phyloP scores from a whole-genome alignment of 2,797 vertebrate species.

The Apodemus agrarius region DNA sequence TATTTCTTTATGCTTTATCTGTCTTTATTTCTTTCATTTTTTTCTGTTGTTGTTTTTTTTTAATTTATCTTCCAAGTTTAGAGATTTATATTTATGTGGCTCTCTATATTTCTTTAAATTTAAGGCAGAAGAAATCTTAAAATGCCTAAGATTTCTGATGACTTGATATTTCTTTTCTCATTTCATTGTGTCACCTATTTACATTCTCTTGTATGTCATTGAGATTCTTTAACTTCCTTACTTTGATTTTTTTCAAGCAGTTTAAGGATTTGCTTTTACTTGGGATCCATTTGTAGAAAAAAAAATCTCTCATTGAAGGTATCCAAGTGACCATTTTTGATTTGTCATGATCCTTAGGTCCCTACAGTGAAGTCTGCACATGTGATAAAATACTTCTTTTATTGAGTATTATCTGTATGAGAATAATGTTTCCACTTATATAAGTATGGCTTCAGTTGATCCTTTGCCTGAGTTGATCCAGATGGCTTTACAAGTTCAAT shows the following conservation, averaged over 20 bases:
- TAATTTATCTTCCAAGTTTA: neutral
- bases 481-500: neutral
- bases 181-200: neutral
- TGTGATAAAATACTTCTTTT: neutral
- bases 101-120: neutral
- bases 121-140: neutral
- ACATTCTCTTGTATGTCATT: neutral
- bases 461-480: neutral
- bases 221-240: neutral
- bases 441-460: neutral
- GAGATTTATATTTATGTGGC: neutral
- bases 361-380: neutral
- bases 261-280: neutral
- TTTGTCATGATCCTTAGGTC: neutral
- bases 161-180: neutral
- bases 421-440: neutral
- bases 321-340: neutral
- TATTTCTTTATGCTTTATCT: no score
- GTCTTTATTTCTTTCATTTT: neutral
- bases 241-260: neutral
- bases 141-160: neutral
- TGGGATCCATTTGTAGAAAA: neutral
- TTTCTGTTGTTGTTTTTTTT: neutral
- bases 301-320: neutral
- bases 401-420: neutral